Evolutionary conservation across 2,888 invertebrate species (phyloP), one percentile per base, ranked within the genome.

Genomic region (Smittia sp.): DNA sequence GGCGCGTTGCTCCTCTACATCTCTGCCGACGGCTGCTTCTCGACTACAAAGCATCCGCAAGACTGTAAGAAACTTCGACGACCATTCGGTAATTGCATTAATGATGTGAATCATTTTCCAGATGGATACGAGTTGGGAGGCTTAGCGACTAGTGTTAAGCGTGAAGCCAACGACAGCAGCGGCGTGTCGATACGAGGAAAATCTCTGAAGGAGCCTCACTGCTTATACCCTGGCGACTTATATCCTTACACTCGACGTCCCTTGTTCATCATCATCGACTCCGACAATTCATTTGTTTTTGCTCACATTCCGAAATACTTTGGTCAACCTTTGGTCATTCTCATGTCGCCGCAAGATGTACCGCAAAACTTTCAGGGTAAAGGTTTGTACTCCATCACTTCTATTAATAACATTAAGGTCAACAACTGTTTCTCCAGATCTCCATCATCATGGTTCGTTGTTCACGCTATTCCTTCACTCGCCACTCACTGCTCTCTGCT

Each of bases 401-500:
- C 66, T 74, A 27, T 54, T 75, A 22, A 58, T 54, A 25, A n/a
- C n/a, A n/a, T n/a, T n/a, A n/a, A n/a, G n/a, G 62, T 58, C 39
- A 68, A 65, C 9, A 32, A 32, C 9, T 3, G 9, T 32, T 67
- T 46, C 79, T 84, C 80, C 86, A 86, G 93, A 92, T 83, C 88
- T 90, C 78, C 90, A 90, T 79, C 90, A 90, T 85, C 91, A 94
- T 79, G 98, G 97, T 75, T 95, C 92, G 79, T 85, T 98, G 77
- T 96, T 98, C 84, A 97, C 97, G 25, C 85, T 97, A 80, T 98
- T 98, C 86, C 89, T 98, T 77, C 96, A 97, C 84, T 92, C 93
- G 79, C 97, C 98, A 62, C 85, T 97, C 79, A 92, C 93, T 79
- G 95, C 94, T 76, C 90, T 97, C 80, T 96, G 96, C 84, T 91